A percentile compares a stretch with the other conserved stretches of the same genome.
phyloP scores from a whole-genome alignment of 2,797 vertebrate genomes.

The Pteropus rufus region DNA sequence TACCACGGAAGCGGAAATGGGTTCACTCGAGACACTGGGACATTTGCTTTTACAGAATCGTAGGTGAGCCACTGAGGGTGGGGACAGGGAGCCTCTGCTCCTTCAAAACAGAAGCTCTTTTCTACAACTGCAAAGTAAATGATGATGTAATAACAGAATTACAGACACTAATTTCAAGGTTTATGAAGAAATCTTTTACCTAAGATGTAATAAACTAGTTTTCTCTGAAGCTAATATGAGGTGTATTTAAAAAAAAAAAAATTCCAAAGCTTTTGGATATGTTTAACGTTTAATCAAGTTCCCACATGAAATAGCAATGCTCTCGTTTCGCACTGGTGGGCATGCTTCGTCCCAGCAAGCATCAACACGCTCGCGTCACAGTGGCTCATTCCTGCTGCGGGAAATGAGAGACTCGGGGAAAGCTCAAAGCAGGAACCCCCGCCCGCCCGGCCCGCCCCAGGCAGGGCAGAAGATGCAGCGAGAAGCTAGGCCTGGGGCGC shows the following conservation, averaged over 20 bases:
- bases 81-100: not conserved
- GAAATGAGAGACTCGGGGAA: conserved; percentile 69
- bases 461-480: not conserved
- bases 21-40: not conserved
- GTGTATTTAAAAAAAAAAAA: not conserved
- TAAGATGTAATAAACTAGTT: conserved; percentile 66
- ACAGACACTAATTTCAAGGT: not conserved
- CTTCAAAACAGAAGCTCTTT: not conserved
- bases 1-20: not conserved
- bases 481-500: not conserved
- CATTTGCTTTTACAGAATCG: not conserved
- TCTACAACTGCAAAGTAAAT: not conserved
- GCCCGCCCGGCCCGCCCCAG: not conserved
- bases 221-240: conserved; percentile 71
- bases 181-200: conserved; percentile 43
- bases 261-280: conserved; percentile 73
- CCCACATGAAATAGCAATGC: conserved; percentile 80
- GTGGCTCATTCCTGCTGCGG: conserved; percentile 59
- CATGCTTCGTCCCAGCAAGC: conserved; percentile 80
- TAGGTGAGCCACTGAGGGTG: not conserved
- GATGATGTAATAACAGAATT: not conserved
- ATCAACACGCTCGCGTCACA: conserved; percentile 67
- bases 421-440: not conserved
- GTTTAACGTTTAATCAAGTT: conserved; percentile 82
- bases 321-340: conserved; percentile 80